phyloP scores from a whole-genome alignment of 2,888 invertebrate species.

The Tuta absoluta region DNA sequence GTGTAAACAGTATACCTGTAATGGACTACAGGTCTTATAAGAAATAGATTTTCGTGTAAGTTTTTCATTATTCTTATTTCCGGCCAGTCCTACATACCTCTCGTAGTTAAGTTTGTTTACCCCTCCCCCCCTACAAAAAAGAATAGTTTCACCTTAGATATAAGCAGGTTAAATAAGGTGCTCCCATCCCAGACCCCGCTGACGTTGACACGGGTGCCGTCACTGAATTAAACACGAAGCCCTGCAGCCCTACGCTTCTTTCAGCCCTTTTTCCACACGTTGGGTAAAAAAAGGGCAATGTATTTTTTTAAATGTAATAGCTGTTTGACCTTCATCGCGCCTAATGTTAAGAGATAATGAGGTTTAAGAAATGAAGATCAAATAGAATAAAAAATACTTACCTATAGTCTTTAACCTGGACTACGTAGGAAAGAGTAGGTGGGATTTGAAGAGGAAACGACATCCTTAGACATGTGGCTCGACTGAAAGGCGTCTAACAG shows the following conservation, averaged over 20 bases:
- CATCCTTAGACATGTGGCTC: too few relatives aligned
- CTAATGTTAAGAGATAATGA: neutral
- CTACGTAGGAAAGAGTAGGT: too few relatives aligned
- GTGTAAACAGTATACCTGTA: too few relatives aligned
- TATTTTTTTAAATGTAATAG: constrained; percentile 3
- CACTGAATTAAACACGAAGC: constrained; percentile 10
- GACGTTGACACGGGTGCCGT: constrained; percentile 3
- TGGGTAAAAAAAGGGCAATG: neutral
- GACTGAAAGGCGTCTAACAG: too few relatives aligned
- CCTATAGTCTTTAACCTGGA: too few relatives aligned
- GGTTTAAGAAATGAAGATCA: neutral
- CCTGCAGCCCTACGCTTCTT: neutral
- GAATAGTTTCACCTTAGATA: neutral
- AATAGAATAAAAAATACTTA: too few relatives aligned
- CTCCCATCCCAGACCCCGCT: neutral
- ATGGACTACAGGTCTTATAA: too few relatives aligned
- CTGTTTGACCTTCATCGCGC: neutral
- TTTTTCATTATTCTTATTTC: too few relatives aligned
- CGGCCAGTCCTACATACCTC: too few relatives aligned
- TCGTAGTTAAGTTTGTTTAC: neutral
- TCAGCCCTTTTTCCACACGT: neutral
- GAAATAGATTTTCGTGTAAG: too few relatives aligned
- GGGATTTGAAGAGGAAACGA: too few relatives aligned
- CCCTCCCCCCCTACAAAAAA: neutral
- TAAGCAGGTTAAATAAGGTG: neutral